Conservation (phyloP, 2,888 invertebrate genomes). For the Pherbina coryleti region DNA sequence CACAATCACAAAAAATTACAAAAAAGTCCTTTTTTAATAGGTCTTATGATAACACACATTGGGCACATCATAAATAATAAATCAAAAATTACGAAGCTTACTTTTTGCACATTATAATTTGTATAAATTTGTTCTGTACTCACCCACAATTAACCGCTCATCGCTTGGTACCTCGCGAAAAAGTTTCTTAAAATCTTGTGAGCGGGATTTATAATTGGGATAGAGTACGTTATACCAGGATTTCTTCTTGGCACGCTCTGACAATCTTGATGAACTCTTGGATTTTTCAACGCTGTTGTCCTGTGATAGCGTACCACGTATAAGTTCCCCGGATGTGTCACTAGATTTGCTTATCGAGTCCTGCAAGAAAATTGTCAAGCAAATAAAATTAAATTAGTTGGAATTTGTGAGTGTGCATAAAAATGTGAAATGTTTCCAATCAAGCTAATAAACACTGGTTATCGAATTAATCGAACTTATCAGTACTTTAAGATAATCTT, state of each 20-base stretch:
- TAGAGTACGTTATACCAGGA: conserved; percentile 89
- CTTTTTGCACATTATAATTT: neutral
- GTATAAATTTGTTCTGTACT: conserved; percentile 62
- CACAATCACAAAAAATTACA: too few species aligned
- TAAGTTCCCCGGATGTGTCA: conserved; percentile 48
- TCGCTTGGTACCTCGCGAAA: conserved; percentile 93
- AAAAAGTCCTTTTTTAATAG: too few species aligned
- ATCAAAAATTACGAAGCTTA: too few species aligned
- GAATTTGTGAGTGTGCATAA: neutral
- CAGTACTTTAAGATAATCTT: neutral
- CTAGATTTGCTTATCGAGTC: conserved; percentile 49
- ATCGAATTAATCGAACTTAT: neutral
- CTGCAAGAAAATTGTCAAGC: conserved; percentile 34
- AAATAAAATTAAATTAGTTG: neutral
- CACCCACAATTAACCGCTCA: conserved; percentile 93
- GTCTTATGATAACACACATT: neutral
- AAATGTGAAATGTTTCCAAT: neutral
- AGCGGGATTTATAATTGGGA: conserved; percentile 94
- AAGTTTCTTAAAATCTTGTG: conserved; percentile 91
- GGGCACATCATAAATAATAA: neutral
- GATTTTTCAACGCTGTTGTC: conserved; percentile 57
- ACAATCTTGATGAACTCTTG: conserved; percentile 64
- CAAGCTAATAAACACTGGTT: neutral
- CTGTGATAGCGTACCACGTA: conserved; percentile 30
- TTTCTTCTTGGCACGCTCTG: conserved; percentile 80